Base-by-base conservation (phyloP, 2,888 invertebrate species). In the Prionchulus punctatus region DNA sequence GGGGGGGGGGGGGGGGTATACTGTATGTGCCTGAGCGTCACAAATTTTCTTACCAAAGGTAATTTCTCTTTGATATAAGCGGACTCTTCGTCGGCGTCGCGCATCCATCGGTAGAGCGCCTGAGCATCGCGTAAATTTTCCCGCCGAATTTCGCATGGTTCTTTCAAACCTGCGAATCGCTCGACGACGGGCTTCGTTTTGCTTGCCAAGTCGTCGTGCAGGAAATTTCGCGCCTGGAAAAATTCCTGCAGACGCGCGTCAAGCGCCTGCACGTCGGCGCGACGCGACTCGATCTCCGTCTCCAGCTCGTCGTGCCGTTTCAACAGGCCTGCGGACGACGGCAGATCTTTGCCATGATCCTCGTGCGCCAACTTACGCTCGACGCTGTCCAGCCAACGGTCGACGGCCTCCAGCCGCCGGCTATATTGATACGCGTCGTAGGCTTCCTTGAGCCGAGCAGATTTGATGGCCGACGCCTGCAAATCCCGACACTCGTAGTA, bases 61-160 rank as follows among this genome's bases (percentile, higher is more conserved):
- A 86, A 85, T 76, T 90, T 89, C 70, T 92, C 92, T 26, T 82
- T 79, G 66, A 94, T 73, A 94, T 94, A 96, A 62, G 84, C 81
- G 55, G 88, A 69, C 72, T 94, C 92, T 69, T 94, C 92, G 59
- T 90, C 87, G 0, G 89, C 85, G 68, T 94, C 94, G 27, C 89
- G 78, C 49, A 85, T 79, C 77, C 91, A 91, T 67, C 90, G 85
- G 68, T 91, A 89, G 61, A 92, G 75, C 49, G 85, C 76, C 1
- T 83, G 80, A 0, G 92, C 87, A 62, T 92, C 92, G 68, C 90
- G 87, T 42, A 98, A 76, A 71, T 91, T 88, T 66, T 94, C 92
- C 43, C 87, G 78, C 0, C 90, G 79, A 60, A 87, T 88, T 70
- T 87, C 85, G 71, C 90, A 82, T 0, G 92, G 92, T 70, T 89